Conservation (phyloP, 1,140 invertebrate genomes). For the Venturia canescens region DNA sequence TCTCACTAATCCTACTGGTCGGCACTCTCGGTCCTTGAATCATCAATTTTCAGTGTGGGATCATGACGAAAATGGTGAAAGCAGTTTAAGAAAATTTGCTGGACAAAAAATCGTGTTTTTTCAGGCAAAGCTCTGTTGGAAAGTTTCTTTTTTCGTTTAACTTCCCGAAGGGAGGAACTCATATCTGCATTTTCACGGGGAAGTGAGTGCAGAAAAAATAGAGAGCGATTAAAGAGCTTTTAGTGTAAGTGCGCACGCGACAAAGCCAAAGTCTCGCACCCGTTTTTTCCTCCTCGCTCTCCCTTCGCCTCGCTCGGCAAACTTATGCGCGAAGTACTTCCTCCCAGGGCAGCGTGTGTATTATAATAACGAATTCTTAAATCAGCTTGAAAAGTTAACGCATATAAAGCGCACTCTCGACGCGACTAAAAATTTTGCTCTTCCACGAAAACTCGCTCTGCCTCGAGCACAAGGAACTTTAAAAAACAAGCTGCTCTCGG, state of each 20-base stretch:
- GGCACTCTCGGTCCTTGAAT: too few species aligned
- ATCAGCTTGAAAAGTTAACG: constrained; percentile 70
- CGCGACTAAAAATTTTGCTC: constrained; percentile 72
- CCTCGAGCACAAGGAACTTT: too few species aligned
- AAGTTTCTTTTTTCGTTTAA: too few species aligned
- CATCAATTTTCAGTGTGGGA: too few species aligned
- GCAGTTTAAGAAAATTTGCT: too few species aligned
- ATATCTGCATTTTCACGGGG: neutral
- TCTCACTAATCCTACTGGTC: too few species aligned
- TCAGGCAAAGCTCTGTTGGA: too few species aligned
- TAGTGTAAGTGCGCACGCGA: neutral
- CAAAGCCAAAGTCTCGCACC: constrained; percentile 21
- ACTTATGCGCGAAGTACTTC: neutral
- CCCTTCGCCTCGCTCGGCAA: neutral
- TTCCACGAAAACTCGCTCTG: constrained; percentile 56
- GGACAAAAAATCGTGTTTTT: too few species aligned
- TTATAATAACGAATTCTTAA: constrained; percentile 77
- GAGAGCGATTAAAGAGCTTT: constrained; percentile 6
- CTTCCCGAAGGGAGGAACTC: neutral
- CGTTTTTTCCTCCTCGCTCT: constrained; percentile 44
- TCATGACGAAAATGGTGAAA: too few species aligned
- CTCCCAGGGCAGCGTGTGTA: constrained; percentile 62
- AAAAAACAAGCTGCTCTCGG: too few species aligned
- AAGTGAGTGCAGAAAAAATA: neutral
- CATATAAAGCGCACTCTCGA: neutral